A percentile compares a stretch with the other conserved stretches of the same genome.
Conservation (phyloP, 2,797 vertebrate genomes). For the Anniella stebbinsi region DNA sequence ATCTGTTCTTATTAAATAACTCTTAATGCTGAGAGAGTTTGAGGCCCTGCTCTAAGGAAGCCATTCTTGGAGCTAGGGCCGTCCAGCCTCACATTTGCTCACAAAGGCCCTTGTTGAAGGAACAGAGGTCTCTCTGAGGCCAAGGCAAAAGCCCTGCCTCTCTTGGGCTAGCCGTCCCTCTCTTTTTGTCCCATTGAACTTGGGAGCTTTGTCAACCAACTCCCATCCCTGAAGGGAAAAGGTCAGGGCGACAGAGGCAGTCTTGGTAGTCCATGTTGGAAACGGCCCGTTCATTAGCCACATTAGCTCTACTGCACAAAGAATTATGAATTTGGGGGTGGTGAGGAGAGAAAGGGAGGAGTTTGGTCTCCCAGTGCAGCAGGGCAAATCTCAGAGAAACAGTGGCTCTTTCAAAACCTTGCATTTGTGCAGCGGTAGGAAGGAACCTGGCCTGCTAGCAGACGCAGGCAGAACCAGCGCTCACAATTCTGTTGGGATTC, state of each 20-base stretch:
- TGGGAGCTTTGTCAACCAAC: too few species aligned
- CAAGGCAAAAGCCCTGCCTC: not conserved
- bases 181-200: not conserved
- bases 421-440: not conserved
- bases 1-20: not conserved
- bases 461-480: too few species aligned
- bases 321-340: not conserved
- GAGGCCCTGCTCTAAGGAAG: not conserved
- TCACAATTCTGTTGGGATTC: not conserved
- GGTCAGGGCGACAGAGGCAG: not conserved
- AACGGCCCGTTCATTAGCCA: not conserved
- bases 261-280: too few species aligned
- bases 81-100: not conserved
- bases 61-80: too few species aligned
- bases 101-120: constrained; percentile 54
- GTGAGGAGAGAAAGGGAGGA: not conserved
- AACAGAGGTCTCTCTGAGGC: constrained; percentile 53
- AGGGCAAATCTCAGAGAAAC: not conserved
- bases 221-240: too few species aligned
- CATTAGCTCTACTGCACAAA: not conserved
- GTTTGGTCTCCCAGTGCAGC: not conserved
- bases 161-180: too few species aligned
- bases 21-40: not conserved
- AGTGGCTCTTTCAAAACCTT: not conserved
- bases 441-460: too few species aligned